Conservation (phyloP, 1,140 invertebrate species). For the Acyrthosiphon pisum region DNA sequence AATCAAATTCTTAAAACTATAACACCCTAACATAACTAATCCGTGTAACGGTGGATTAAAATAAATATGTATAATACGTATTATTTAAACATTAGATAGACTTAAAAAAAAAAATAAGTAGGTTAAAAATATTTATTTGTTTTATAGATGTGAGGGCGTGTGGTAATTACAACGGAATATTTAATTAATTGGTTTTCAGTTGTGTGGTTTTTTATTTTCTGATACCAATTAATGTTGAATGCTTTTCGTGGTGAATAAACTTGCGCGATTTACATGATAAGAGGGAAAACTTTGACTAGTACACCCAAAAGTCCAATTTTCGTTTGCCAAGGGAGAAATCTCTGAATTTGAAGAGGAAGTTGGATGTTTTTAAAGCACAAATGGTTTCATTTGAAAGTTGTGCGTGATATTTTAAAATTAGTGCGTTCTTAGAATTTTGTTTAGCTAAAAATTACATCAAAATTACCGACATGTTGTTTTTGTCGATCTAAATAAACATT, state of each 20-base stretch:
- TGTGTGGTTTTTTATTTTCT: not conserved
- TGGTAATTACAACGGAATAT: not conserved
- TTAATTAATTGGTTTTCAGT: not conserved
- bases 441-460: not conserved
- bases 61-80: not conserved
- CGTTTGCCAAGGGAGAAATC: not conserved
- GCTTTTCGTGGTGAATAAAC: not conserved
- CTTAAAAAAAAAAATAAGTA: not conserved
- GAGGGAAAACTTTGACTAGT: not conserved
- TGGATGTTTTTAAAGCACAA: not conserved
- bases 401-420: not conserved
- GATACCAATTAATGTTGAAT: not conserved
- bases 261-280: constrained; percentile 7
- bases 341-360: not conserved
- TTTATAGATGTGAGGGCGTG: not conserved
- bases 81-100: not conserved
- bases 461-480: not conserved
- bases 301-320: constrained; percentile 29
- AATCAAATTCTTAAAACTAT: constrained; percentile 17
- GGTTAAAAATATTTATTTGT: not conserved
- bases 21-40: constrained; percentile 4
- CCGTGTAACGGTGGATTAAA: not conserved
- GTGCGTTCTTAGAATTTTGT: not conserved
- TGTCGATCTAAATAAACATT: not conserved
- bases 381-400: not conserved